Percentiles rank a stretch among this genome's conserved stretches.
Conservation (phyloP, 2,888 invertebrate species). For the Heterodera filipjevi region DNA sequence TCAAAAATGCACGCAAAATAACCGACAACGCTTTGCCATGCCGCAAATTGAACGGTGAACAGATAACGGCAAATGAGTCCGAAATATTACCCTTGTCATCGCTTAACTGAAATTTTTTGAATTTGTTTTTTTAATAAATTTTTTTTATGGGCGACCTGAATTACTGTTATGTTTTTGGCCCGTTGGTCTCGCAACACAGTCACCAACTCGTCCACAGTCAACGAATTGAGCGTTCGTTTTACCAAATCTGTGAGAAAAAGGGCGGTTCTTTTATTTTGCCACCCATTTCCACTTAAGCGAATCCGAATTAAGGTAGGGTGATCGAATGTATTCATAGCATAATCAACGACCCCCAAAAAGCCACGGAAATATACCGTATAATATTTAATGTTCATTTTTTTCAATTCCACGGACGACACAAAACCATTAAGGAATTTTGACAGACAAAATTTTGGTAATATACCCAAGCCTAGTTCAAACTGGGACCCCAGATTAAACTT, state of each 20-base stretch:
- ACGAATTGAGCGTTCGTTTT: conserved; percentile 11
- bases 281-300: no score
- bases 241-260: conserved; percentile 20
- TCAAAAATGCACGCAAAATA: conserved; percentile 34
- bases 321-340: no score
- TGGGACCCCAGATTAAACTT: no score
- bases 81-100: neutral
- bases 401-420: no score
- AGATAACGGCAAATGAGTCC: conserved; percentile 27
- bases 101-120: neutral
- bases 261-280: conserved; percentile 18
- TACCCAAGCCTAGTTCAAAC: no score
- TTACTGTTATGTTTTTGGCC: conserved; percentile 36
- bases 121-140: no score
- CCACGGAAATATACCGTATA: no score
- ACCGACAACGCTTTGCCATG: conserved; percentile 37
- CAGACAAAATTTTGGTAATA: no score
- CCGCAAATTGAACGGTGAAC: conserved; percentile 39
- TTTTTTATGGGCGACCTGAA: conserved; percentile 16
- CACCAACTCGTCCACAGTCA: conserved; percentile 38
- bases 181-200: conserved; percentile 39
- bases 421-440: no score
- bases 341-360: no score
- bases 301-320: no score
- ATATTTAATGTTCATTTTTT: no score